A percentile compares a stretch with the other conserved stretches of the same genome.
Conservation (phyloP, 2,797 vertebrate genomes). For the Masticophis lateralis region DNA sequence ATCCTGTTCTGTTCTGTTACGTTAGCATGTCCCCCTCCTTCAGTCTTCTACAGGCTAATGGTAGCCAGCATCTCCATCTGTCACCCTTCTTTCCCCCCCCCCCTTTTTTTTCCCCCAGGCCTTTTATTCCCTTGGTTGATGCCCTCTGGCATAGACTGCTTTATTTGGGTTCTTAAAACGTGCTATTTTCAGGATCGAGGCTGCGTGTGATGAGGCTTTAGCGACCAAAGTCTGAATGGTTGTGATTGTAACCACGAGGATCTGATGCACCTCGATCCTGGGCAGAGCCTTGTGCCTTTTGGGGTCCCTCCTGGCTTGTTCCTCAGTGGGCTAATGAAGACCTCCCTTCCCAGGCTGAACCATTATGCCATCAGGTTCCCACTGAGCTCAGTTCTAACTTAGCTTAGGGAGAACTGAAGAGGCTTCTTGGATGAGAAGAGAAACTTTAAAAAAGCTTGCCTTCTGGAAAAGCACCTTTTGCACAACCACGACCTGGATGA, state of each 20-base stretch:
- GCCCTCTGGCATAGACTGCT: background rate
- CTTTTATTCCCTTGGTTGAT: background rate
- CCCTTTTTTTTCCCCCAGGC: background rate
- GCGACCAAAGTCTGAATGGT: conserved; percentile 95
- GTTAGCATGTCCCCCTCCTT: background rate
- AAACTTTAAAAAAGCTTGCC: background rate
- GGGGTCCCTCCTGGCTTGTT: background rate
- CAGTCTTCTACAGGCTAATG: background rate
- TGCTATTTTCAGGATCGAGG: background rate
- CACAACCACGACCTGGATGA: background rate
- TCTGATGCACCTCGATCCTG: conserved; percentile 80
- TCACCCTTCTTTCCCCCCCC: background rate
- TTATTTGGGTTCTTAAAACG: background rate
- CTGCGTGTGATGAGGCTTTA: conserved; percentile 86
- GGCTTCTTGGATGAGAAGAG: background rate
- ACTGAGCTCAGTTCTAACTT: conserved; percentile 75
- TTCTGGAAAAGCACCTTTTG: background rate
- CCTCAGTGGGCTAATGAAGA: background rate
- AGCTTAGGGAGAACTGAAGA: background rate
- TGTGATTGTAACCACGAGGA: conserved; percentile 77
- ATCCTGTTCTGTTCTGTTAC: background rate
- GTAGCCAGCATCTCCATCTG: background rate
- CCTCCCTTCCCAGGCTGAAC: conserved; percentile 79
- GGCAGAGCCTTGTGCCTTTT: no score
- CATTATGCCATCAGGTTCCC: conserved; percentile 99